Evolutionary conservation across 2,113 vertebrate genomes (phyloP), one percentile per base, ranked within the genome.

Genomic region (Macroglossus sobrinus): DNA sequence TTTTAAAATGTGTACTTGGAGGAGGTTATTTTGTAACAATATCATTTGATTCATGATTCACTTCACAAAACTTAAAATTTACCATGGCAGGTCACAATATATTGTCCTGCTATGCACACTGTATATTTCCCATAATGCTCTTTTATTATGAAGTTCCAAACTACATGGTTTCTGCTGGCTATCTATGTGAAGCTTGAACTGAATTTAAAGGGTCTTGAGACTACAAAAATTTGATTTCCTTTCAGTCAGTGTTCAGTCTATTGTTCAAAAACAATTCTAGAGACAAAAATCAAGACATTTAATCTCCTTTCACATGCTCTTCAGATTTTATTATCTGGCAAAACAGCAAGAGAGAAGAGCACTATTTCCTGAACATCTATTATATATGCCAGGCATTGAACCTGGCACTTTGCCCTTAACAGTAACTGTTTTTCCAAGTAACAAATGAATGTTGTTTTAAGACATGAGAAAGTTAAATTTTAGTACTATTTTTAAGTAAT

Each of bases 31-130:
- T 72, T 15, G 5, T 72, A 86, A 76, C 40, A n/a, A 66, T 16
- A 19, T 79, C 82, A 94, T 12, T 85, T 68, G 21, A 43, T 72
- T 76, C 57, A 18, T 80, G 19, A 71, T 43, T 89, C 40, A 84
- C 12, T 89, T 95, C 33, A 63, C 94, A 91, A 74, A 50, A 95
- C n/a, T 63, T 96, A 90, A 80, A 92, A 96, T 84, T 93, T 74
- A 92, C 84, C 1, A 1, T 14, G 14, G 53, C n/a, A 90, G n/a
- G 59, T 93, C 66, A 95, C 1, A 33, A 88, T 40, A 14, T 47
- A 75, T 33, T 85, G 79, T 59, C 8, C 21, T 66, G 86, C 6
- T 87, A 79, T 18, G 63, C 7, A 88, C 6, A 94, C 3, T 75
- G 4, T 55, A 38, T 11, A 76, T 69, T 88, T 94, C 76, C 28